phyloP scores from a whole-genome alignment of 30 jellyfish, hydroid and myxozoan genomes.

The Aurelia aurita complex sp. Pacific region DNA sequence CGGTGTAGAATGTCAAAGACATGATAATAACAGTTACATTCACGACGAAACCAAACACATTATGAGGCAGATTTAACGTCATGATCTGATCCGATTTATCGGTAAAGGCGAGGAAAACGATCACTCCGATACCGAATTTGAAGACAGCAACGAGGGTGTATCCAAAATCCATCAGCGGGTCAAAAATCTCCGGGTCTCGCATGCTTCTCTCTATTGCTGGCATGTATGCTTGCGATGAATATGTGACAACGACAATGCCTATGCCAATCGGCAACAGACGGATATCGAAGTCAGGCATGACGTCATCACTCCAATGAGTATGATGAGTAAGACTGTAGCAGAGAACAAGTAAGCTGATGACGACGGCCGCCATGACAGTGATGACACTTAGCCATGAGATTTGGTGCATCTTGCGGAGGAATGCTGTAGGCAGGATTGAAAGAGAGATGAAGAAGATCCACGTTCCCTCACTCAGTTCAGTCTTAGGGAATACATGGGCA shows the following conservation, averaged over 20 bases:
- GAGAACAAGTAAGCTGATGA: conserved; percentile 74
- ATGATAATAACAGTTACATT: conserved; percentile 82
- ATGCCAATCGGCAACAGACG: conserved; percentile 87
- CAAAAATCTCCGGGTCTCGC: conserved; percentile 96
- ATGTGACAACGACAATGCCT: conserved; percentile 93
- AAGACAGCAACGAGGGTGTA: conserved; percentile 91
- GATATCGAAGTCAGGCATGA: conserved; percentile 89
- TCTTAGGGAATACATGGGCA: conserved; percentile 89
- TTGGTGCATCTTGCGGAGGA: conserved; percentile 92
- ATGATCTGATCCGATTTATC: conserved; percentile 88
- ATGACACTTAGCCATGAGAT: conserved; percentile 85
- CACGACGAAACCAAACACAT: conserved; percentile 67
- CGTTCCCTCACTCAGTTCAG: conserved; percentile 86
- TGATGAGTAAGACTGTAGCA: conserved; percentile 94
- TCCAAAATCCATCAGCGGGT: conserved; percentile 93
- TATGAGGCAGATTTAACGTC: conserved; percentile 91
- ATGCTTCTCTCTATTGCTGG: conserved; percentile 98
- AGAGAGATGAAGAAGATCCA: conserved; percentile 90
- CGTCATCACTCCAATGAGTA: conserved; percentile 93
- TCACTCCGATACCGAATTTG: conserved; percentile 94
- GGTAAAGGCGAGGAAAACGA: conserved; percentile 91
- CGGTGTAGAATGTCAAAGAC: conserved; percentile 91
- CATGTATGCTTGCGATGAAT: conserved; percentile 94
- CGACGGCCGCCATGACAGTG: conserved; percentile 88
- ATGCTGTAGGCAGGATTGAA: conserved; percentile 80